Evolutionary conservation across 2,113 vertebrate genomes (phyloP).

Genomic region (Coreoperca whiteheadi): DNA sequence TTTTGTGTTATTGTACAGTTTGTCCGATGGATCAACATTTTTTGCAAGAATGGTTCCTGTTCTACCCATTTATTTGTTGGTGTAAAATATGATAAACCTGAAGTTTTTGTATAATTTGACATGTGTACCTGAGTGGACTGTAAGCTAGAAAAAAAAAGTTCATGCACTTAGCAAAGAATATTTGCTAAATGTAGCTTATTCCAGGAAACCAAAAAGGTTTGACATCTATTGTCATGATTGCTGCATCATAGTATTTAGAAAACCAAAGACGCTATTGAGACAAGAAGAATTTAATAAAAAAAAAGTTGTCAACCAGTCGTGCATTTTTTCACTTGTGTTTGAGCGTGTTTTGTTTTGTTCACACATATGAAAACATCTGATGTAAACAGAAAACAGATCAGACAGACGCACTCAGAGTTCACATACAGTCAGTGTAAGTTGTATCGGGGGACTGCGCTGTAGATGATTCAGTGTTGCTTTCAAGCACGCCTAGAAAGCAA

Average conservation of each 20-base stretch:
- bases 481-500: constrained; percentile 48
- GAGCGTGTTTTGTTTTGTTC: not conserved
- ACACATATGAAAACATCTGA: not conserved
- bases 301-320: constrained; percentile 50
- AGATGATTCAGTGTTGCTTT: constrained; percentile 40
- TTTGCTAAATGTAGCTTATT: constrained; percentile 61
- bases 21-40: constrained; percentile 45
- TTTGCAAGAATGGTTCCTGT: constrained; percentile 37
- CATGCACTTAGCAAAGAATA: constrained; percentile 65
- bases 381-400: not conserved
- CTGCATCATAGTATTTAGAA: constrained; percentile 57
- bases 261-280: constrained; percentile 64
- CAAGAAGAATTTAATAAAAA: constrained; percentile 62
- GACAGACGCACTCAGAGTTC: constrained; percentile 7
- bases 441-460: not conserved
- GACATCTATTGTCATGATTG: constrained; percentile 49
- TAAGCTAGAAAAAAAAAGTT: constrained; percentile 46
- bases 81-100: constrained; percentile 70
- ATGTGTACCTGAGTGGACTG: constrained; percentile 65
- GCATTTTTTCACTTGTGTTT: constrained; percentile 30
- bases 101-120: constrained; percentile 75
- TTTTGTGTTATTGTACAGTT: constrained; percentile 75
- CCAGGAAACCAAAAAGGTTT: constrained; percentile 43
- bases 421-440: not conserved
- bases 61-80: constrained; percentile 60